Conservation (phyloP, 1,140 invertebrate species). For the Ganaspis sp. region DNA sequence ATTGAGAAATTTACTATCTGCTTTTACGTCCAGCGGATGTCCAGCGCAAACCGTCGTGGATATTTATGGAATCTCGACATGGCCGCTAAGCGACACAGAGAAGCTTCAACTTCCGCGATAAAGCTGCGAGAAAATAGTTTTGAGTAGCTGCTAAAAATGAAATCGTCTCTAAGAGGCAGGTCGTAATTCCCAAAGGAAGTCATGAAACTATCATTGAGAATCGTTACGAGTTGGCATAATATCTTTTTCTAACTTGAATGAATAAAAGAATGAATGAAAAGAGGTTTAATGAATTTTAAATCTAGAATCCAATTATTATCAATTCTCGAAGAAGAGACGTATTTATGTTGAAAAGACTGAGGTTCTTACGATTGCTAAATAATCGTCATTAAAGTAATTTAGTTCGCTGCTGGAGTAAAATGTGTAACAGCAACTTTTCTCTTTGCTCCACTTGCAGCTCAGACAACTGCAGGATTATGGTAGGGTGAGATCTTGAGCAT, state of each 20-base stretch:
- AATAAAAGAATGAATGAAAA: constrained; percentile 24
- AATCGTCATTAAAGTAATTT: constrained; percentile 26
- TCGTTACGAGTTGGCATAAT: neutral
- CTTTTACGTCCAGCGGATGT: constrained; percentile 21
- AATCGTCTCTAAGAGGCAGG: neutral
- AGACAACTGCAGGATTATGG: neutral
- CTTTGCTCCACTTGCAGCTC: constrained; percentile 22
- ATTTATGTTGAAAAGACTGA: constrained; percentile 9
- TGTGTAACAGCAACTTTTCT: constrained; percentile 29
- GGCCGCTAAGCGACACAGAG: constrained; percentile 19
- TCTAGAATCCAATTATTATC: neutral
- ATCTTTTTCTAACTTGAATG: constrained; percentile 11
- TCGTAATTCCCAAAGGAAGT: neutral
- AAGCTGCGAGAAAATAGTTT: constrained; percentile 27
- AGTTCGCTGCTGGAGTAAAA: constrained; percentile 8
- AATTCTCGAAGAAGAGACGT: constrained; percentile 1
- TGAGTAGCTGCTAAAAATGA: constrained; percentile 23
- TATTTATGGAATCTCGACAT: constrained; percentile 20
- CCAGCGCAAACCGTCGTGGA: neutral
- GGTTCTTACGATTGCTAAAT: constrained; percentile 18
- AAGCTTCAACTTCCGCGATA: constrained; percentile 18
- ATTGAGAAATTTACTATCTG: constrained; percentile 2
- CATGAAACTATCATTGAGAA: neutral
- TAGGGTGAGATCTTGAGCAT: constrained; percentile 18
- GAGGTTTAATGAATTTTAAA: constrained; percentile 19